Percentiles rank a stretch among this genome's conserved stretches.
phyloP scores from a whole-genome alignment of 2,888 invertebrate genomes.

The Ferdinandea cuprea region DNA sequence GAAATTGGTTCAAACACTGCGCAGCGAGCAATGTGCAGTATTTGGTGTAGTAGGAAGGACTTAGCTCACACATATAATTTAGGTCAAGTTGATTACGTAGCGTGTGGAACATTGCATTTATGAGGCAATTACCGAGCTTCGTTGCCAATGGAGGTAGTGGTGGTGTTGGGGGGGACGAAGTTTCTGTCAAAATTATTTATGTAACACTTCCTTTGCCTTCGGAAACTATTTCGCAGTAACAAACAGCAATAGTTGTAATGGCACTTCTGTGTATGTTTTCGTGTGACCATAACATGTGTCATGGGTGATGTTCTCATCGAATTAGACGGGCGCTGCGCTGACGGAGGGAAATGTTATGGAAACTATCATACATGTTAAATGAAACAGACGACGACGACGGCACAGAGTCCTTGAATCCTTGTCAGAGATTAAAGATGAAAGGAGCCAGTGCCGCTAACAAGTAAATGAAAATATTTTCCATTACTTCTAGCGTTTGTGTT shows the following conservation, averaged over 20 bases:
- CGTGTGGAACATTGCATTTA: slow-evolving; percentile 58
- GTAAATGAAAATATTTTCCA: slow-evolving; percentile 57
- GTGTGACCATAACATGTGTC: slow-evolving; percentile 59
- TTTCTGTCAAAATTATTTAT: slow-evolving; percentile 40
- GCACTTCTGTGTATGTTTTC: slow-evolving; percentile 13
- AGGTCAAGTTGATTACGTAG: slow-evolving; percentile 63
- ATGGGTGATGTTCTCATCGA: slow-evolving; percentile 48
- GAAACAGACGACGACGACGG: slow-evolving; percentile 38
- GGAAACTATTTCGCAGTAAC: slow-evolving; percentile 39
- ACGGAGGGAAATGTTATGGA: background rate
- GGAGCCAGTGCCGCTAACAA: slow-evolving; percentile 50
- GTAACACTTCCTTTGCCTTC: slow-evolving; percentile 33
- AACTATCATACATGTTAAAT: slow-evolving; percentile 36
- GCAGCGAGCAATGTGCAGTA: slow-evolving; percentile 30
- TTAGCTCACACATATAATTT: background rate
- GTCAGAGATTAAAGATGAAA: slow-evolving; percentile 50
- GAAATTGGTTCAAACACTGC: slow-evolving; percentile 61
- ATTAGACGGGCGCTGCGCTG: background rate
- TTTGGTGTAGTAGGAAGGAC: background rate
- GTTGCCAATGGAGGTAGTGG: no score
- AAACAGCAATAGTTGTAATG: slow-evolving; percentile 50
- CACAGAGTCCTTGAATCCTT: slow-evolving; percentile 45
- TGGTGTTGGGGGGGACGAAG: slow-evolving; percentile 2
- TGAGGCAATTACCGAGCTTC: slow-evolving; percentile 57
- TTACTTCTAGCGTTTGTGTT: slow-evolving; percentile 19